These are phyloP conservation scores for Caenorhabditis brenneri DNA, from an alignment of 1,140 invertebrate species.

Conservation along the genomic window DNA sequence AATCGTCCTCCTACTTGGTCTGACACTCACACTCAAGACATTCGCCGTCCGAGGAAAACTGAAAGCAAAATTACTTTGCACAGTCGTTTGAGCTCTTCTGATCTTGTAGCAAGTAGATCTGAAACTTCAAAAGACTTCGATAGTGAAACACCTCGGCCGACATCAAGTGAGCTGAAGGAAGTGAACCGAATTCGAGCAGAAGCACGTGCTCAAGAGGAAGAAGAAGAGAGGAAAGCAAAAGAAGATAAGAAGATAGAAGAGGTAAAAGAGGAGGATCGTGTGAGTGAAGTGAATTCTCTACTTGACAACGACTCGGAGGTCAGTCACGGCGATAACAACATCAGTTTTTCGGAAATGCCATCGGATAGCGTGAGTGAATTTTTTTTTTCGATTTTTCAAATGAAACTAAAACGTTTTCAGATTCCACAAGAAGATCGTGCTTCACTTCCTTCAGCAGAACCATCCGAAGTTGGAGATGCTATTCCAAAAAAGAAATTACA, in stretches of 20 bases:
- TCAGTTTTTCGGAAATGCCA: slow-evolving; percentile 14
- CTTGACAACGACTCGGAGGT: not conserved
- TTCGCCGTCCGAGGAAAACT: not conserved
- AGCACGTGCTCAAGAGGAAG: not conserved
- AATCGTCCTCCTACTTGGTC: slow-evolving; percentile 28
- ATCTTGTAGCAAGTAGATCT: not conserved
- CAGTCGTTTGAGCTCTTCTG: slow-evolving; percentile 17
- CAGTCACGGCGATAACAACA: slow-evolving; percentile 6
- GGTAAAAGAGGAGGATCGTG: slow-evolving; percentile 1
- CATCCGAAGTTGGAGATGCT: not conserved
- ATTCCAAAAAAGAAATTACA: not conserved
- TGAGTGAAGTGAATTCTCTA: not conserved
- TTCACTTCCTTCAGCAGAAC: slow-evolving; percentile 2
- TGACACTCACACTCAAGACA: not conserved
- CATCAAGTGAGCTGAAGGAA: slow-evolving; percentile 14
- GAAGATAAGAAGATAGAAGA: slow-evolving; percentile 18
- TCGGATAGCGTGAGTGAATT: slow-evolving; percentile 23
- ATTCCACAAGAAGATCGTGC: slow-evolving; percentile 18
- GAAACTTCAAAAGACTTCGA: slow-evolving; percentile 8
- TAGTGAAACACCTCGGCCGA: not conserved
- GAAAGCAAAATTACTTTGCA: slow-evolving; percentile 10
- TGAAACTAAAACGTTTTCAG: not conserved
- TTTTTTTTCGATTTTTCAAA: not conserved
- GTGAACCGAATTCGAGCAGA: not conserved
- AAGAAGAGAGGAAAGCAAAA: not conserved